Percentiles rank a stretch among this genome's conserved stretches.
Evolutionary conservation across 2,888 invertebrate species (phyloP).

Genomic region (Hetaerina titia): DNA sequence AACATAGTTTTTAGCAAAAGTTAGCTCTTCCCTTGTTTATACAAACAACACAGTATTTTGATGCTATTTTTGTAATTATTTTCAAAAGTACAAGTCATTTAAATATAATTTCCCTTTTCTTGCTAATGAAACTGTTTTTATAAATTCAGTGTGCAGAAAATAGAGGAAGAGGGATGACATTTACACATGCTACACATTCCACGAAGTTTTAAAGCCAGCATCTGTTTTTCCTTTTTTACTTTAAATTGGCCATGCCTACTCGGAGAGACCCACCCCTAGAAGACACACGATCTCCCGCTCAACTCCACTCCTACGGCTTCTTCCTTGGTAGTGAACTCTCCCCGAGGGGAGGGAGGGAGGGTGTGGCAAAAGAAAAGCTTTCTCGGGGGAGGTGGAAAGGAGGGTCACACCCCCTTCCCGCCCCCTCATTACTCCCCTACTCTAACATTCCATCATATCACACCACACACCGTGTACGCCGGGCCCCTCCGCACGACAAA

Average conservation of each 20-base stretch:
- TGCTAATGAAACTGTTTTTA: constrained; percentile 57
- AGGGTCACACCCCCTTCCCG: background rate
- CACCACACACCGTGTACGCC: background rate
- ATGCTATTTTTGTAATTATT: constrained; percentile 67
- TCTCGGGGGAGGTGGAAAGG: background rate
- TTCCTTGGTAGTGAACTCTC: constrained; percentile 1
- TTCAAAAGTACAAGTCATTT: constrained; percentile 65
- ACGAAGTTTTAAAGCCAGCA: constrained; percentile 64
- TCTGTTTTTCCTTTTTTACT: constrained; percentile 6
- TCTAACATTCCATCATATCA: constrained; percentile 39
- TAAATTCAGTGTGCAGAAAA: constrained; percentile 66
- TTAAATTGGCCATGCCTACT: constrained; percentile 1
- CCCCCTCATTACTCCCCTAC: background rate
- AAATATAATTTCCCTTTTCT: constrained; percentile 54
- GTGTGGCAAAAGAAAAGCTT: background rate
- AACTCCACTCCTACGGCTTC: background rate
- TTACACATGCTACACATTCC: constrained; percentile 60
- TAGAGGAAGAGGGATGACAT: constrained; percentile 66
- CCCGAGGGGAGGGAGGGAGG: background rate
- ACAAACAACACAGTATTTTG: constrained; percentile 66
- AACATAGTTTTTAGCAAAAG: constrained; percentile 66
- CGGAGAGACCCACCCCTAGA: constrained; percentile 12
- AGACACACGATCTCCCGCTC: constrained; percentile 13
- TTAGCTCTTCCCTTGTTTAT: constrained; percentile 63
- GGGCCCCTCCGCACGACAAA: background rate